These are phyloP conservation scores for Lamellibrachia satsuma DNA, from an alignment of 2,888 invertebrate species.

Conservation along the genomic window DNA sequence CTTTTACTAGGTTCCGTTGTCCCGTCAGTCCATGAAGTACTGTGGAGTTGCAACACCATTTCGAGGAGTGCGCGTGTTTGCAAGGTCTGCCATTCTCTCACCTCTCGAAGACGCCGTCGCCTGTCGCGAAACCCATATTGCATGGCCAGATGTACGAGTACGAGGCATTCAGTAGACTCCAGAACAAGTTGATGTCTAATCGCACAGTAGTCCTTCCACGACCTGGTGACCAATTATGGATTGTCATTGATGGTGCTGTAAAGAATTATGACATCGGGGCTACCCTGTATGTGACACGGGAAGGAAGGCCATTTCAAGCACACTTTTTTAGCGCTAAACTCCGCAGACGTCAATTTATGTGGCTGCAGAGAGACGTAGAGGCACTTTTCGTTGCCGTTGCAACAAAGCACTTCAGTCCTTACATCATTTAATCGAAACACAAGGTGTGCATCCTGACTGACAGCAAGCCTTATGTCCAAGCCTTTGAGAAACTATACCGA, in stretches of 20 bases:
- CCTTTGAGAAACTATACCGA: conserved; percentile 21
- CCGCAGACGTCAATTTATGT: not conserved
- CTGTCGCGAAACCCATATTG: not conserved
- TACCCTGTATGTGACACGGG: not conserved
- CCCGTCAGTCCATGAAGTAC: conserved; percentile 24
- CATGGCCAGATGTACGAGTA: conserved; percentile 19
- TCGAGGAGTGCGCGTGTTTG: conserved; percentile 28
- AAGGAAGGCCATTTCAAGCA: not conserved
- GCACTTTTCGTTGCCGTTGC: conserved; percentile 14
- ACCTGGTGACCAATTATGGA: conserved; percentile 24
- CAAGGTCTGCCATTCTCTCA: no score
- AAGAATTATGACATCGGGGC: conserved; percentile 23
- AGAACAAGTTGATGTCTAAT: not conserved
- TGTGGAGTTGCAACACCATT: conserved; percentile 30
- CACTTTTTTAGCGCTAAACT: not conserved
- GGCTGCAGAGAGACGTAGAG: conserved; percentile 17
- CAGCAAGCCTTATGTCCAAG: conserved; percentile 28
- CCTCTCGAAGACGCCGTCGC: not conserved
- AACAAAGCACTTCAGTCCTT: conserved; percentile 27
- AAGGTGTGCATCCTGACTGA: conserved; percentile 26
- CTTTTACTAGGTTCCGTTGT: conserved; percentile 26
- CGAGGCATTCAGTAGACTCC: no score
- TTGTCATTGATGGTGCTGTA: conserved; percentile 25
- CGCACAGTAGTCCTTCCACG: conserved; percentile 17
- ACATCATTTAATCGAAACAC: conserved; percentile 27